Percentiles rank a stretch among this genome's conserved stretches.
phyloP scores from a whole-genome alignment of 1,140 invertebrate genomes.

The Hyposmocoma kahamanoa region DNA sequence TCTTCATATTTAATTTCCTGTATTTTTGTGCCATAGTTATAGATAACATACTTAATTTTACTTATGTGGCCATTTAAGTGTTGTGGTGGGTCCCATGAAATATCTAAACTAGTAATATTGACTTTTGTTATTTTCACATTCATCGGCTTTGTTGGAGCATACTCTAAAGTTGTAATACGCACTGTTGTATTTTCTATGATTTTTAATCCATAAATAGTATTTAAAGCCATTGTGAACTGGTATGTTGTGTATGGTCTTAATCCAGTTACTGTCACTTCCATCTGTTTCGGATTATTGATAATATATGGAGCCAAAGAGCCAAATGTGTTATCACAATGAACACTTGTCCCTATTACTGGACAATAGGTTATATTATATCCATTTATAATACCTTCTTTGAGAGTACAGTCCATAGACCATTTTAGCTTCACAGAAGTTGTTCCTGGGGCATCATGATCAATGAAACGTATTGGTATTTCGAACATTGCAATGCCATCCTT shows the following conservation, averaged over 20 bases:
- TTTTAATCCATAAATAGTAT: slow-evolving; percentile 80
- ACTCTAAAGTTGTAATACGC: slow-evolving; percentile 83
- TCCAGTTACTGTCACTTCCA: slow-evolving; percentile 67
- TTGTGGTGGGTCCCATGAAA: slow-evolving; percentile 81
- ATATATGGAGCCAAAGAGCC: slow-evolving; percentile 33
- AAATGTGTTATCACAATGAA: slow-evolving; percentile 41
- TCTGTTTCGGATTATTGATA: slow-evolving; percentile 15
- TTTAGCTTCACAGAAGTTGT: slow-evolving; percentile 77
- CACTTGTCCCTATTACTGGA: slow-evolving; percentile 73
- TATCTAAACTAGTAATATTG: slow-evolving; percentile 78
- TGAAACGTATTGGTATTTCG: slow-evolving; percentile 77
- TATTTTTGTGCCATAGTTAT: slow-evolving; percentile 39
- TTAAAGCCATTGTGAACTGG: slow-evolving; percentile 81
- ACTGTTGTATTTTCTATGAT: slow-evolving; percentile 80
- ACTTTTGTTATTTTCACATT: slow-evolving; percentile 76
- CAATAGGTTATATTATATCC: slow-evolving; percentile 82
- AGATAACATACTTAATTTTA: slow-evolving; percentile 77
- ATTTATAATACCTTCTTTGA: slow-evolving; percentile 77
- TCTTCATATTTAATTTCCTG: background rate
- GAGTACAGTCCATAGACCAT: slow-evolving; percentile 83
- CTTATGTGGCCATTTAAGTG: slow-evolving; percentile 83
- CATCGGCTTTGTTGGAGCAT: slow-evolving; percentile 75
- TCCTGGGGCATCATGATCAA: slow-evolving; percentile 71
- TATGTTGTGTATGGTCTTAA: slow-evolving; percentile 88
- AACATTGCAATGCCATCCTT: slow-evolving; percentile 79